Base-by-base conservation (phyloP, 1,140 invertebrate species). In the Ditylenchus dipsaci region DNA sequence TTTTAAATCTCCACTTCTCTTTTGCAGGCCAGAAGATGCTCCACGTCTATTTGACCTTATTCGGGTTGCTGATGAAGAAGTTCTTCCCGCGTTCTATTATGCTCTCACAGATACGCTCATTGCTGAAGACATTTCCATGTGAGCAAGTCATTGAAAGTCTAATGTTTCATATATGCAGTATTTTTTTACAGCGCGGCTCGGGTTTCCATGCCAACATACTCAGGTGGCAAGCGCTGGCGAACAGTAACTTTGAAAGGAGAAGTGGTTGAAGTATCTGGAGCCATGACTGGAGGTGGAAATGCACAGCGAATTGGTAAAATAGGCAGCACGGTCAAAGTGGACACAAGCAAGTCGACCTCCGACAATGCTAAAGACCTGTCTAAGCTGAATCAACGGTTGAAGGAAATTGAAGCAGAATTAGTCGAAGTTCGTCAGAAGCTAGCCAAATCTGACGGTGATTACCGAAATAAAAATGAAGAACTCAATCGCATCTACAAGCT, bases 181-280 rank as follows among this genome's bases (percentile, higher is more conserved):
- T 38, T 38, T 11, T 38, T 38, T 38, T 38, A n/a, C n/a, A 91
- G 95, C 83, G 95, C 92, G 0, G 89, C 90, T 0, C 85, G 91
- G 33, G 92, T 97, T 69, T 91, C 91, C 0, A 95, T 92, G 77
- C 91, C 91, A 1, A 83, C 83, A 33, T 38, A 3, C 33, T 38
- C 33, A 38, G 33, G 33, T 38, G 77, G 72, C 1, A 30, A 61
- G 19, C 86, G 93, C 60, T 91, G 88, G 80, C 86, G 94, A 29
- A 92, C 97, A 0, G 94, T 97, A 0, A 94, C 94, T 0, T 82
- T 95, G 0, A 88, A 88, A 27, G 95, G 95, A 59, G 90, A 96
- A 77, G 83, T 61, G 0, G 92, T 97, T 75, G 94, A 97, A 82
- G 85, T 88, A 0, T 88, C 89, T 68, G 91, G 90, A 89, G 91